A percentile compares a stretch with the other conserved stretches of the same genome.
These are phyloP conservation scores for Leuciscus idus DNA, from an alignment of 2,113 vertebrate genomes.

Conservation along the genomic window DNA sequence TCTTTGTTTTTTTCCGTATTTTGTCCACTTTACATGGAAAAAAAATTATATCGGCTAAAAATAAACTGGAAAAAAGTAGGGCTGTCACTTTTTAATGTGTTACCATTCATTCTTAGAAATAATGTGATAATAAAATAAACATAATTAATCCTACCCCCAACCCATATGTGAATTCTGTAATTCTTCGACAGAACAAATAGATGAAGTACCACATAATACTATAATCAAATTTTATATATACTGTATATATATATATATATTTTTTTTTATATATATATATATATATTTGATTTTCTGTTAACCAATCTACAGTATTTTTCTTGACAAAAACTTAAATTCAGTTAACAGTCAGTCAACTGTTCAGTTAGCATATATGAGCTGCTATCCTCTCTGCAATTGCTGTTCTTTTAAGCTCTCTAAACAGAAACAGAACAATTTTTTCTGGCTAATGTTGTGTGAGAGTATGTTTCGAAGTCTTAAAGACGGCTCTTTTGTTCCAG, in stretches of 20 bases:
- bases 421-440: neutral
- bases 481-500: conserved; percentile 71
- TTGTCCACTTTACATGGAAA: neutral
- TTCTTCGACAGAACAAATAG: too few relatives aligned
- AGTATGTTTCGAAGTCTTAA: neutral
- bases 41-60: neutral
- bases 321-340: neutral
- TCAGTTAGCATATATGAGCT: neutral
- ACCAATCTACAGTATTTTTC: neutral
- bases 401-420: neutral
- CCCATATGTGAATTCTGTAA: neutral
- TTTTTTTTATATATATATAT: too few relatives aligned
- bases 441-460: neutral
- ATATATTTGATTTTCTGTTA: neutral
- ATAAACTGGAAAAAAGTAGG: neutral
- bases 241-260: too few relatives aligned
- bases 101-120: neutral
- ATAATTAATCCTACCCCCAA: neutral
- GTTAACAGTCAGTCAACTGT: neutral
- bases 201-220: too few relatives aligned
- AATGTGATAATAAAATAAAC: neutral
- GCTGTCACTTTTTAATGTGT: neutral
- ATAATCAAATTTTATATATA: too few relatives aligned
- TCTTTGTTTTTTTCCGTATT: neutral
- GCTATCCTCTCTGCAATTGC: neutral